Base-by-base conservation (phyloP, 2,797 vertebrate species). In the Apogon hyalosoma region DNA sequence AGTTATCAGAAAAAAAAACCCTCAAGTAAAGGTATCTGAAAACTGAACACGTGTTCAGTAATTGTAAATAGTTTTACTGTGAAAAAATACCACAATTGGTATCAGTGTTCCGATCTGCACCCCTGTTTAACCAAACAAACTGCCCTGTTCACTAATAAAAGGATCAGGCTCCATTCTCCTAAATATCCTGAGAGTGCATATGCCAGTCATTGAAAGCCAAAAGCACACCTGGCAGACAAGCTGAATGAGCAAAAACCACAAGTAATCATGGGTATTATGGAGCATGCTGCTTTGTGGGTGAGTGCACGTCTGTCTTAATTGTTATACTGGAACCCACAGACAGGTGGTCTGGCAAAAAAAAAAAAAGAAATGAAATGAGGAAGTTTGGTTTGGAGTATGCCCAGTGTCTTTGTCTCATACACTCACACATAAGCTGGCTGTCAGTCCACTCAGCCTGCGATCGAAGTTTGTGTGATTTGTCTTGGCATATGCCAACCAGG, bases 321-420 rank as follows among this genome's bases (percentile, higher is more conserved):
- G 77, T 85, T 88, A 65, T 61, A 69, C 81, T 79, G 33, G 69
- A 79, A 87, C 73, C 83, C 80, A 79, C 80, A 84, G 90, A 86
- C 92, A 93, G 93, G 90, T 93, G 92, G 89, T 91, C 86, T 21
- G 87, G 83, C 81, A 87, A 71, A 86, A 79, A 77, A 77, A 54
- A 72, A 75, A 63, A 56, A 21, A n/a, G n/a, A 71, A 75, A 67
- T 79, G 65, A 87, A 92, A 89, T 77, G 82, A 87, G 88, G 87
- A 87, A 90, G 85, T 87, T 87, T 75, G 84, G 68, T 85, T 69
- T 73, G 74, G 66, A 83, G 69, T 46, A 73, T 63, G 73, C 61
- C 56, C 49, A 38, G 61, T 45, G 54, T 68, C 78, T 88, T 84
- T 89, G 82, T 87, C 79, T 63, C 60, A 11, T 49, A 65, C 57